Evolutionary conservation across 2,797 vertebrate species (phyloP).

Genomic region (Intellagama lesueurii): DNA sequence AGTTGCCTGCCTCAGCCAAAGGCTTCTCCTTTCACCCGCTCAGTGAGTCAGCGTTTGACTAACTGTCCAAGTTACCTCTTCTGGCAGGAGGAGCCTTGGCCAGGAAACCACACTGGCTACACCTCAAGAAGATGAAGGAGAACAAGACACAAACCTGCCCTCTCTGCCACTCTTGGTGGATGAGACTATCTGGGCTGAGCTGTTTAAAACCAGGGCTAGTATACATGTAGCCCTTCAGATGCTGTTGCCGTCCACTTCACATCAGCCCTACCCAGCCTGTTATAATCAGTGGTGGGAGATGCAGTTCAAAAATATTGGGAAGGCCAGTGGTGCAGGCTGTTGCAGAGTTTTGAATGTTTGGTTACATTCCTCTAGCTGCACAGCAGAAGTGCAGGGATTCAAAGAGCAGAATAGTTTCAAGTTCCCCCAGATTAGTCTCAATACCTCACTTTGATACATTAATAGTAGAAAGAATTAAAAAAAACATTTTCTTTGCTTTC

Average conservation of each 20-base stretch:
- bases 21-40: slow-evolving; percentile 63
- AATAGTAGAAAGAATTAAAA: too few relatives aligned
- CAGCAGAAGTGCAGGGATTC: too few relatives aligned
- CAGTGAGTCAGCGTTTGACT: slow-evolving; percentile 73
- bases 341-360: too few relatives aligned
- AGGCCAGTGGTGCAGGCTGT: background rate
- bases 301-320: background rate
- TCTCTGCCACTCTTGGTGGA: background rate
- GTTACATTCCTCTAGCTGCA: too few relatives aligned
- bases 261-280: background rate
- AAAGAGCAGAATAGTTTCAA: too few relatives aligned
- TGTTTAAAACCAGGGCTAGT: background rate
- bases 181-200: background rate
- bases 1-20: slow-evolving; percentile 72
- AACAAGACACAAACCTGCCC: slow-evolving; percentile 8
- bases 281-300: background rate
- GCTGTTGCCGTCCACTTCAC: background rate
- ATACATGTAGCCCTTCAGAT: background rate
- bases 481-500: too few relatives aligned
- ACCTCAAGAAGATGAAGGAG: slow-evolving; percentile 53
- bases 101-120: slow-evolving; percentile 42
- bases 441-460: too few relatives aligned
- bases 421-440: too few relatives aligned
- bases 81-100: slow-evolving; percentile 58
- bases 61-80: slow-evolving; percentile 66